phyloP scores from a whole-genome alignment of 2,888 invertebrate species.

The Morpho deidamia region DNA sequence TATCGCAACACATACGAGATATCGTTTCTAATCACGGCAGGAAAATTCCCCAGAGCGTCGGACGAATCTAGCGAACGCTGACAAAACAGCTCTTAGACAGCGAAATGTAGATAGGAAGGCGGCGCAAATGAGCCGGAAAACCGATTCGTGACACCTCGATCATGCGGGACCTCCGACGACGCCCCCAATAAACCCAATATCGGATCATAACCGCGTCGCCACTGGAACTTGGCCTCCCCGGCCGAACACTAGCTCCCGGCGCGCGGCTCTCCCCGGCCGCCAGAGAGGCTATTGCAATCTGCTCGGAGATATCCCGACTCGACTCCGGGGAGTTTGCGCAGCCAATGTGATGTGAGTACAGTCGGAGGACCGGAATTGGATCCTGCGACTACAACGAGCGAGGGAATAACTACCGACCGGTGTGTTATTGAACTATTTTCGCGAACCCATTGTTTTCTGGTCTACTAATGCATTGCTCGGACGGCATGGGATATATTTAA shows the following conservation, averaged over 20 bases:
- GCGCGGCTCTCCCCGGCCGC: not conserved
- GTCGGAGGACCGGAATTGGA: conserved; percentile 49
- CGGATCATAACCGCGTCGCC: conserved; percentile 44
- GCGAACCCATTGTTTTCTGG: not conserved
- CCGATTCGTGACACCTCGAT: conserved; percentile 33
- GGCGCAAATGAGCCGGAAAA: conserved; percentile 31
- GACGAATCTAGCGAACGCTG: not conserved
- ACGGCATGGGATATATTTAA: not conserved
- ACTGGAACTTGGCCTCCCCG: conserved; percentile 19
- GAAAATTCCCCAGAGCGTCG: conserved; percentile 11
- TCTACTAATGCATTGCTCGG: not conserved
- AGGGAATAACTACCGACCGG: conserved; percentile 49
- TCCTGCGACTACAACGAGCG: conserved; percentile 53
- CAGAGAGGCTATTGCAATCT: conserved; percentile 29
- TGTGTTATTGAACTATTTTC: no score
- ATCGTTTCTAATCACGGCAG: conserved; percentile 6
- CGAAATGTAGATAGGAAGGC: conserved; percentile 24
- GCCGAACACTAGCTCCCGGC: not conserved
- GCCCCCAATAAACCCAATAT: conserved; percentile 57
- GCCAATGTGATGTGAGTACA: conserved; percentile 50
- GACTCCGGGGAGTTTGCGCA: conserved; percentile 48
- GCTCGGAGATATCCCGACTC: conserved; percentile 42
- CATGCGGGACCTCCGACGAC: conserved; percentile 28
- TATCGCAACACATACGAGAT: no score
- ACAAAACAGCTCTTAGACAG: conserved; percentile 8